phyloP scores from a whole-genome alignment of 2,797 vertebrate genomes.

The Pachyuromys duprasi region DNA sequence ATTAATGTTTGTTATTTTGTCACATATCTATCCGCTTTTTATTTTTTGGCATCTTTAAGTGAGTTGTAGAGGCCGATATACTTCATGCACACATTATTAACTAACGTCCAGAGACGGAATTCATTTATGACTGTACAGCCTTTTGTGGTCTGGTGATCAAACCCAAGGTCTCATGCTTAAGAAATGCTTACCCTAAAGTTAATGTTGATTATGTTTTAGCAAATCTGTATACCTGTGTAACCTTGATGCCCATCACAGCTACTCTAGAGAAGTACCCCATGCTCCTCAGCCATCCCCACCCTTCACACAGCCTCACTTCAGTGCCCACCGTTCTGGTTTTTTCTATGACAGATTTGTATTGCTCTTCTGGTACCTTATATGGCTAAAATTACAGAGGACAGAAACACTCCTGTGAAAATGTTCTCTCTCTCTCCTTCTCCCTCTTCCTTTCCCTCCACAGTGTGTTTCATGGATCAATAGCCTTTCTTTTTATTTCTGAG shows the following conservation, averaged over 20 bases:
- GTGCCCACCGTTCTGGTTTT: background rate
- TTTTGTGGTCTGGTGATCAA: background rate
- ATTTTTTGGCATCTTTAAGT: background rate
- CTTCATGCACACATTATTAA: background rate
- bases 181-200: background rate
- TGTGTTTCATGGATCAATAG: background rate
- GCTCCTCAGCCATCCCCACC: background rate
- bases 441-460: accelerated
- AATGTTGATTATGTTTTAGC: background rate
- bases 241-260: background rate
- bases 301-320: background rate
- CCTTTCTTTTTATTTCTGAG: background rate
- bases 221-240: background rate
- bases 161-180: background rate
- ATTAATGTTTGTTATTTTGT: background rate
- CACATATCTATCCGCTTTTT: too few relatives aligned
- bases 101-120: background rate
- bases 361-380: background rate
- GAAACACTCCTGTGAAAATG: background rate
- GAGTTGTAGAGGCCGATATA: background rate
- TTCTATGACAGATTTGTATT: background rate
- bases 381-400: background rate
- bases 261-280: background rate
- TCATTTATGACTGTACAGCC: background rate
- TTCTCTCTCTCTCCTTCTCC: background rate